These are phyloP conservation scores for Carduelis carduelis DNA, from an alignment of 2,797 vertebrate genomes.

Conservation along the genomic window DNA sequence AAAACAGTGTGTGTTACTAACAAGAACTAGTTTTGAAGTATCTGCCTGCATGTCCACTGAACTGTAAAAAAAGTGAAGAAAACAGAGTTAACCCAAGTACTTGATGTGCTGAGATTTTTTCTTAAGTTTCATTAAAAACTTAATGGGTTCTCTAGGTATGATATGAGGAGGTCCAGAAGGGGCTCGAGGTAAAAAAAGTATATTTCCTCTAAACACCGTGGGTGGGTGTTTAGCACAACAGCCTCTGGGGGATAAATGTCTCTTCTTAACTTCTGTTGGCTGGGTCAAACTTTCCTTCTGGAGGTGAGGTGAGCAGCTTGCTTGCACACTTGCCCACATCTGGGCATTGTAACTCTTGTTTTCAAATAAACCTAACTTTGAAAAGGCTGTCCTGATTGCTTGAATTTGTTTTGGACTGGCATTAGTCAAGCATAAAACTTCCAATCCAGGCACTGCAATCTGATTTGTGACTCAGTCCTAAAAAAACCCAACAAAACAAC, in stretches of 20 bases:
- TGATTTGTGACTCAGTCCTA: background rate
- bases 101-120: background rate
- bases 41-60: background rate
- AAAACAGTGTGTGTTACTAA: background rate
- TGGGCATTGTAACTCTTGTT: background rate
- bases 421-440: background rate
- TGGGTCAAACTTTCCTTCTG: background rate
- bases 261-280: background rate
- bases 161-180: background rate
- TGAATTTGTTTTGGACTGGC: background rate
- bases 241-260: background rate
- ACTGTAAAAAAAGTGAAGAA: background rate
- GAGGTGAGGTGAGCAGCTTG: background rate
- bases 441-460: background rate
- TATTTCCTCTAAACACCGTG: too few species aligned
- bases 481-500: background rate
- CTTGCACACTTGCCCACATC: background rate
- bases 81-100: background rate
- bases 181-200: fast-evolving
- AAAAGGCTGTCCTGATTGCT: background rate
- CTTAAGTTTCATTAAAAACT: background rate
- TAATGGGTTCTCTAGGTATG: background rate
- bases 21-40: background rate
- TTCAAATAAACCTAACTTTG: background rate
- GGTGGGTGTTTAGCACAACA: background rate